Evolutionary conservation across 2,888 invertebrate species (phyloP), one percentile per base, ranked within the genome.

Genomic region (Dolichopus griseipennis): DNA sequence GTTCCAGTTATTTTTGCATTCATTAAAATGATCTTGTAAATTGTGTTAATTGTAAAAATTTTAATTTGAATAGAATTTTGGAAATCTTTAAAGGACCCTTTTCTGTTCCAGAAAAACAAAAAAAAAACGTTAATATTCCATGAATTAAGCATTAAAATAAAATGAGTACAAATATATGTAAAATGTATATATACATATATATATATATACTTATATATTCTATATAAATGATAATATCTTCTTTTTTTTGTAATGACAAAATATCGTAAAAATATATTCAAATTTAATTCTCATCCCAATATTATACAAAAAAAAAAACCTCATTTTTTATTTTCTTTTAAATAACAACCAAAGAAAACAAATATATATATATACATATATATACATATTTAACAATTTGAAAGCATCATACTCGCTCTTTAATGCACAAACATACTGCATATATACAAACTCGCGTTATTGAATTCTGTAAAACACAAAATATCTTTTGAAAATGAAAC

Each of bases 241-340:
- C 18, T 52, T 52, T 52, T 43, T 34, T 37, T 37, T 37, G 37
- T 37, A 37, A 37, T 5, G n/a, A 27, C 41, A 41, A 41, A 41
- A 41, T 4, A 27, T 27, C 5, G 8, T 15, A 41, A 41, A 41
- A 41, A 41, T 12, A 41, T 52, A 52, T 52, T 52, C 52, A 52
- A 52, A 52, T 52, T 52, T 52, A 52, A 52, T 52, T 27, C 52
- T 15, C 52, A 52, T 52, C 52, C 52, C n/a, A 52, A 52, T 52
- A n/a, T n/a, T 6, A 52, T 27, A 27, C n/a, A n/a, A 27, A 27
- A 27, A 2, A 27, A 27, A 27, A 12, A 18, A 18, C 52, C 52
- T 15, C 43, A 52, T 52, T 18, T 52, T n/a, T 52, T 27, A 4
- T 9, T 52, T 52, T 52, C 18, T 52, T 18, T 12, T 52, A 52